These are phyloP conservation scores for Montipora foliosa DNA, from an alignment of 64 coral and sea anemone genomes.

Conservation along the genomic window DNA sequence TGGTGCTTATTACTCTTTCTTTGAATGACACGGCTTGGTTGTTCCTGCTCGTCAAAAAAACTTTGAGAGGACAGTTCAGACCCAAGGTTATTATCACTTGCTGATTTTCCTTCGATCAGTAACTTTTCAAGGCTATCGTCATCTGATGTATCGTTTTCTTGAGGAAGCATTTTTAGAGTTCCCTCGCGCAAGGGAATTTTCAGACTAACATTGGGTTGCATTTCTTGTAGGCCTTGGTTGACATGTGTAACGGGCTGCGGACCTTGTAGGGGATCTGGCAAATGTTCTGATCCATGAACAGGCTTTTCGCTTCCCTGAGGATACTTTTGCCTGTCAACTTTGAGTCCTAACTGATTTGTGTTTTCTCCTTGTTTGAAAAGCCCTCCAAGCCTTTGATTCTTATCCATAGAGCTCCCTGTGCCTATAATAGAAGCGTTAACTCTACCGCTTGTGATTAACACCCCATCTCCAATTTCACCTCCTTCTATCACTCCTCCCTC, in stretches of 20 bases:
- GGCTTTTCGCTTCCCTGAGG: background rate
- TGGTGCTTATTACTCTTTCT: slow-evolving; percentile 56
- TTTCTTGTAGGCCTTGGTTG: background rate
- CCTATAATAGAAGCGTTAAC: slow-evolving; percentile 85
- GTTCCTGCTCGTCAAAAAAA: slow-evolving; percentile 42
- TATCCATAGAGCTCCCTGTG: slow-evolving; percentile 30
- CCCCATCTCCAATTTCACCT: slow-evolving; percentile 95
- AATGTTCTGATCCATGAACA: background rate
- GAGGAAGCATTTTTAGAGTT: slow-evolving; percentile 32
- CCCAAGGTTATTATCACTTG: background rate
- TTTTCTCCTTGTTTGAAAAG: slow-evolving; percentile 47
- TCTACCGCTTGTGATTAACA: slow-evolving; percentile 82
- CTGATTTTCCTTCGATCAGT: slow-evolving; percentile 9
- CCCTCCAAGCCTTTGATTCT: slow-evolving; percentile 21
- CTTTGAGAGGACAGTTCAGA: slow-evolving; percentile 27
- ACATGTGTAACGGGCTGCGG: background rate
- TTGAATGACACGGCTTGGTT: slow-evolving; percentile 12
- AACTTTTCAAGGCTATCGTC: slow-evolving; percentile 29
- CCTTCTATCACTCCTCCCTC: slow-evolving; percentile 94
- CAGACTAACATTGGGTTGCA: background rate
- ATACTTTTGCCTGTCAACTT: slow-evolving; percentile 21
- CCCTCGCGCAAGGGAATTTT: slow-evolving; percentile 28
- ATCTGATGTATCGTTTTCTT: slow-evolving; percentile 18
- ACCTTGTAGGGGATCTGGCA: background rate
- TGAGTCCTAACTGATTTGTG: slow-evolving; percentile 32